Evolutionary conservation across 2,888 invertebrate genomes (phyloP).

Genomic region (Melanchra persicariae): DNA sequence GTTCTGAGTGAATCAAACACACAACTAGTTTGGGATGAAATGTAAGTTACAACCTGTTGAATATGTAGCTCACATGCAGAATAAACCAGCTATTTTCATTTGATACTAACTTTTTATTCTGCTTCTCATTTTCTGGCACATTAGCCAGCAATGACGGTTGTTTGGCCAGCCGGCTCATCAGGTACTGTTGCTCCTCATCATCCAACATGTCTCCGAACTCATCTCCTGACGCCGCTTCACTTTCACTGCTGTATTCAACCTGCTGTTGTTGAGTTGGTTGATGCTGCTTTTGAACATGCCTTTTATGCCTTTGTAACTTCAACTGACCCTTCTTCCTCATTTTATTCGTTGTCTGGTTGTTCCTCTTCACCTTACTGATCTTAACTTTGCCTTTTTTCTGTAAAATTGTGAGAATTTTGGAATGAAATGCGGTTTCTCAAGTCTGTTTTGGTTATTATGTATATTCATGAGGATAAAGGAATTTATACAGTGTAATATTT

Average conservation of each 20-base stretch:
- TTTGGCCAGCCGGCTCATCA: conserved; percentile 84
- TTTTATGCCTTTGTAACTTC: conserved; percentile 85
- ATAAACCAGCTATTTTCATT: neutral
- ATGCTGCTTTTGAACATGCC: conserved; percentile 81
- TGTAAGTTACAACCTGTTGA: neutral
- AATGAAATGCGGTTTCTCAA: conserved; percentile 6
- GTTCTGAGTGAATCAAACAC: neutral
- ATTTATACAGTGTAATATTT: neutral
- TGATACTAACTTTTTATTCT: conserved; percentile 71
- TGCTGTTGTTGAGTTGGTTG: conserved; percentile 75
- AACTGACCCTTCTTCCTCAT: conserved; percentile 90
- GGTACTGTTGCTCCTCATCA: conserved; percentile 89
- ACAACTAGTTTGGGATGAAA: neutral
- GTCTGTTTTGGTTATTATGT: conserved; percentile 49
- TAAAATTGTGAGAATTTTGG: conserved; percentile 47
- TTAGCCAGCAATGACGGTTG: conserved; percentile 84
- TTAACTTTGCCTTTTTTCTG: conserved; percentile 90
- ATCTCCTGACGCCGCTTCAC: conserved; percentile 87
- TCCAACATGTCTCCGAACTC: conserved; percentile 91
- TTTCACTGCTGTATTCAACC: conserved; percentile 85
- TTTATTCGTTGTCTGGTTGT: conserved; percentile 91
- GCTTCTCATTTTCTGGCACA: conserved; percentile 81
- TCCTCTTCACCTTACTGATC: conserved; percentile 90
- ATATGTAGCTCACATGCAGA: too few species aligned
- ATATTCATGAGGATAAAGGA: neutral